These are phyloP conservation scores for Pristiophorus japonicus DNA, from an alignment of 2,113 vertebrate species.

Conservation along the genomic window DNA sequence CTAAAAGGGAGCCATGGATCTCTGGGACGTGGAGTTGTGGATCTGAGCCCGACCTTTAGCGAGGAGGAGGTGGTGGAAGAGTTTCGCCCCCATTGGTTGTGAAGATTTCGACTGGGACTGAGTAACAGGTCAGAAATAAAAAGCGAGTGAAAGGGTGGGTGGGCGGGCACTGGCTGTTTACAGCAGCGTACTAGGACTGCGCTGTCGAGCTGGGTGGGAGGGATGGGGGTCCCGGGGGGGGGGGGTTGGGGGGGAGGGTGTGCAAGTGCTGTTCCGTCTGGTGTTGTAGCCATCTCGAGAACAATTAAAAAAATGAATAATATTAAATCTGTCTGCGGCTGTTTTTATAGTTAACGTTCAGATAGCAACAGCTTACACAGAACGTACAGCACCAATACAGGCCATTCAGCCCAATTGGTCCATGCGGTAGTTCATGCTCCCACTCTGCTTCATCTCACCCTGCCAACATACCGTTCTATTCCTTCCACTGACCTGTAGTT, in stretches of 20 bases:
- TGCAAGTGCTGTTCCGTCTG: constrained; percentile 52
- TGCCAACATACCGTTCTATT: neutral
- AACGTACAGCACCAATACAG: neutral
- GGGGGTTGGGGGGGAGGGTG: constrained; percentile 10
- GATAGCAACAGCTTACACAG: neutral
- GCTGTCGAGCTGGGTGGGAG: neutral
- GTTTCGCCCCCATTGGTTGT: neutral
- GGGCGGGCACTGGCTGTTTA: constrained; percentile 13
- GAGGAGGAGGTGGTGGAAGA: constrained; percentile 4
- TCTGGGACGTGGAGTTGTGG: constrained; percentile 31
- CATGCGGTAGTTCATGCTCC: neutral
- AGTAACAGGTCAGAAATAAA: constrained; percentile 18
- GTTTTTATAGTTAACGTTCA: neutral
- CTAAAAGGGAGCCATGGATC: constrained; percentile 29
- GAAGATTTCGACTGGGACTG: neutral
- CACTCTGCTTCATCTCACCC: neutral
- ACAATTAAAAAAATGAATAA: constrained; percentile 60
- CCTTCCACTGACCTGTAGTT: neutral
- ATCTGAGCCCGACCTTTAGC: constrained; percentile 21
- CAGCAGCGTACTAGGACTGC: neutral
- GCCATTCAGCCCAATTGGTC: neutral
- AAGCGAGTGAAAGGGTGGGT: neutral
- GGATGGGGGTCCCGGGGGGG: neutral
- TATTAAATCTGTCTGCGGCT: neutral
- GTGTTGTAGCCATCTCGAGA: constrained; percentile 74